Evolutionary conservation across 2,113 vertebrate species (phyloP), one percentile per base, ranked within the genome.

Genomic region (Dryoscopus gambensis): DNA sequence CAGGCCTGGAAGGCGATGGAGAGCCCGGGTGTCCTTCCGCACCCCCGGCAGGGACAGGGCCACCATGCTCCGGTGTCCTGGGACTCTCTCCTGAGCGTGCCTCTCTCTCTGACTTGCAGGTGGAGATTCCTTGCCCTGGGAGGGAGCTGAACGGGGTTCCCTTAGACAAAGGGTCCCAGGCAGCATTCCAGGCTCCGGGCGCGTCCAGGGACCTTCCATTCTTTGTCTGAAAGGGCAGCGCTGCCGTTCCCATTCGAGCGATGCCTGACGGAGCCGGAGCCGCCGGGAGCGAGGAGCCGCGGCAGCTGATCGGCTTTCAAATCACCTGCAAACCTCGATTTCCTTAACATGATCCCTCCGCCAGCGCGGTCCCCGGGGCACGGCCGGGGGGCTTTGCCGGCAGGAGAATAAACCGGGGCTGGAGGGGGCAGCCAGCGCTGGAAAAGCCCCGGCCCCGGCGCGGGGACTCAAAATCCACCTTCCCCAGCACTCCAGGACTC

Each of bases 291-390:
- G 97, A 93, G 94, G 98, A 98, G 90, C 94, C 47, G 91, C 30
- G 18, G 90, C 95, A 83, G 63, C 97, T 47, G 98, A 98, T 98
- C 98, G 33, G 96, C 98, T 99, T 98, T 98, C 98, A 97, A 96
- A 93, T 82, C 68, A 46, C 95, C 95, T 95, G 68, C 94, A 95
- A 93, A 94, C 67, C 97, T 97, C 88, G 65, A 71, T 95, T 98
- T 97, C 97, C 97, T 96, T 81, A 97, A 97, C 84, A 96, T 94
- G 97, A 97, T 89, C 87, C 76, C 75, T 82, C 81, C 92, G 44
- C 18, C 92, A 24, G 85, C 92, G 70, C 68, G 37, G 52, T 49
- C 81, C 86, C 76, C 77, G 19, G 94, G 89, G 85, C 95, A 76
- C 91, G 40, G 90, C 91, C 47, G 9, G 49, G 96, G 95, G 96